These are phyloP conservation scores for Cossypha niveicapilla DNA, from an alignment of 2,797 vertebrate genomes.

Conservation along the genomic window DNA sequence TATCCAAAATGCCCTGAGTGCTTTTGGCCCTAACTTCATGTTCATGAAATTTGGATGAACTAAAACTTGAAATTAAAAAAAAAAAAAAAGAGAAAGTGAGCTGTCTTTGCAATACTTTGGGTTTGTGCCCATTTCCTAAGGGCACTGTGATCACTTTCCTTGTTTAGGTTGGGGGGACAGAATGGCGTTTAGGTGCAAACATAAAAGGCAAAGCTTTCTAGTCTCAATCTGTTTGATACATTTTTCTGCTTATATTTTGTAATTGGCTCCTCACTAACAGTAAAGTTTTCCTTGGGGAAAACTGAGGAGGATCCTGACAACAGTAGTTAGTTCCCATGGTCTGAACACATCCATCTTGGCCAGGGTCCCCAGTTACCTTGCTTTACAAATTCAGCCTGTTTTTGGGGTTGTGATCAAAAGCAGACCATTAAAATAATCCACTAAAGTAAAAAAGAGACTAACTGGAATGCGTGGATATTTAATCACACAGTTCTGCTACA, in stretches of 20 bases:
- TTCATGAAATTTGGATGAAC: neutral
- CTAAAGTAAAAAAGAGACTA: neutral
- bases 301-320: neutral
- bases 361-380: neutral
- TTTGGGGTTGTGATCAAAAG: neutral
- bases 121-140: neutral
- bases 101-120: neutral
- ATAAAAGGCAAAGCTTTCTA: neutral
- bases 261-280: neutral
- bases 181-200: neutral
- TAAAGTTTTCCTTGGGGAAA: neutral
- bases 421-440: neutral
- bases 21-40: neutral
- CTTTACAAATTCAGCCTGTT: neutral
- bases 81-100: neutral
- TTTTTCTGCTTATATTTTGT: neutral
- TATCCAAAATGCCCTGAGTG: neutral
- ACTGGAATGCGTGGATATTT: fast-evolving
- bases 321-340: neutral
- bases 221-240: neutral
- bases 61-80: neutral
- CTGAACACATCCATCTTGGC: neutral
- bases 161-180: neutral
- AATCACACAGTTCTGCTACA: neutral
- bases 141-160: neutral